Base-by-base conservation (phyloP, 2,113 vertebrate genomes). In the Accipiter cooperii region DNA sequence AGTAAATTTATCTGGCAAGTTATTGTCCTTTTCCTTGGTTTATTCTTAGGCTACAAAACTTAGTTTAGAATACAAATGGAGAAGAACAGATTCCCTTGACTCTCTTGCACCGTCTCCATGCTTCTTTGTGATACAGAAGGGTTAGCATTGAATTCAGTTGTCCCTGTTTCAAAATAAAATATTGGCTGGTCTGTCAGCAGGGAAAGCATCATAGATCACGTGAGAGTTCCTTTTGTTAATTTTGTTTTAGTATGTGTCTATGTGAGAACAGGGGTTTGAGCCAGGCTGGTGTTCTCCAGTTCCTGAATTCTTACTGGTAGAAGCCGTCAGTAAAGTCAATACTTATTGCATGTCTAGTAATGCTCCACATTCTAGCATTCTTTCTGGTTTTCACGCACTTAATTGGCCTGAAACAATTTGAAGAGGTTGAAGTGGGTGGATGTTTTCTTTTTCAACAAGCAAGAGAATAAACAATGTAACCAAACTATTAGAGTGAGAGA, bases 41-140 rank as follows among this genome's bases (percentile, higher is more conserved):
- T 97, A 79, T 93, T 97, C 93, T 91, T 95, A 85, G 81, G 25
- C 66, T 76, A 21, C 44, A 87, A 76, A 87, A 89, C 44, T 93
- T 90, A 78, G 13, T 84, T 93, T 63, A 52, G 70, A 90, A 21
- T 71, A 47, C 0, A 7, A 76, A 70, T n/a, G n/a, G 47, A 79
- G 60, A 78, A 68, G 51, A 80, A 61, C 12, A 66, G 11, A 33
- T 91, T 78, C 36, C 15, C 28, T 73, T 86, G 46, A n/a, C 28
- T 42, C 22, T 77, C 40, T 66, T 58, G 46, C 13, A 33, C 20
- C 9, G 8, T 84, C 33, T 91, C 12, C 18, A 11, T 31, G 13
- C 51, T 61, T 38, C 42, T 84, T 21, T 87, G 28, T n/a, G 15
- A 17, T 65, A 19, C 3, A 38, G 44, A 70, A 64, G 3, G 11